These are phyloP conservation scores for Caenorhabditis wallacei DNA, from an alignment of 2,888 invertebrate species.

Conservation along the genomic window DNA sequence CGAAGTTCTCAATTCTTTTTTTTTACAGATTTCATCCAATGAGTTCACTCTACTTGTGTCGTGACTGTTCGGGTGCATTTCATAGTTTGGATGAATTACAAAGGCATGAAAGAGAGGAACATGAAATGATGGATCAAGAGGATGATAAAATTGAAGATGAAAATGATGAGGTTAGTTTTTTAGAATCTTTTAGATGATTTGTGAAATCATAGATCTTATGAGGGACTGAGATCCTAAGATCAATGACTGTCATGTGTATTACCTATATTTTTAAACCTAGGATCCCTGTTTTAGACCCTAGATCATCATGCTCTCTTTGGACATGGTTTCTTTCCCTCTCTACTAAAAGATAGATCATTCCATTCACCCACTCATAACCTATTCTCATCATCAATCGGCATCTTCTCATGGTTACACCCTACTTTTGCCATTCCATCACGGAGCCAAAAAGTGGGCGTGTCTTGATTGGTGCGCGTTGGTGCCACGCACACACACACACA, in stretches of 20 bases:
- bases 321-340: too few species aligned
- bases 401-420: conserved; percentile 42
- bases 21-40: conserved; percentile 24
- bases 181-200: neutral
- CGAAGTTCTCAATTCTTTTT: neutral
- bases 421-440: conserved; percentile 36
- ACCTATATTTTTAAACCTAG: too few species aligned
- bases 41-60: conserved; percentile 63
- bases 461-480: conserved; percentile 57
- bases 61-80: conserved; percentile 56
- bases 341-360: too few species aligned
- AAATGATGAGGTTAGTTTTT: conserved; percentile 25
- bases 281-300: too few species aligned
- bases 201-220: too few species aligned
- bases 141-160: conserved; percentile 24
- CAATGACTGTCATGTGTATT: too few species aligned
- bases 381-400: neutral
- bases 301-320: too few species aligned
- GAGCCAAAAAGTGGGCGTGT: conserved; percentile 36
- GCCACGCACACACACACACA: conserved; percentile 40
- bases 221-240: too few species aligned
- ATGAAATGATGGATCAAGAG: conserved; percentile 27
- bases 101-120: conserved; percentile 49
- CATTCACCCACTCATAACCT: conserved; percentile 15
- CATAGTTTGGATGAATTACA: conserved; percentile 55